Percentiles rank a stretch among this genome's conserved stretches.
Conservation (phyloP, 2,888 invertebrate genomes). For the Chaetogeoica ovagalla region DNA sequence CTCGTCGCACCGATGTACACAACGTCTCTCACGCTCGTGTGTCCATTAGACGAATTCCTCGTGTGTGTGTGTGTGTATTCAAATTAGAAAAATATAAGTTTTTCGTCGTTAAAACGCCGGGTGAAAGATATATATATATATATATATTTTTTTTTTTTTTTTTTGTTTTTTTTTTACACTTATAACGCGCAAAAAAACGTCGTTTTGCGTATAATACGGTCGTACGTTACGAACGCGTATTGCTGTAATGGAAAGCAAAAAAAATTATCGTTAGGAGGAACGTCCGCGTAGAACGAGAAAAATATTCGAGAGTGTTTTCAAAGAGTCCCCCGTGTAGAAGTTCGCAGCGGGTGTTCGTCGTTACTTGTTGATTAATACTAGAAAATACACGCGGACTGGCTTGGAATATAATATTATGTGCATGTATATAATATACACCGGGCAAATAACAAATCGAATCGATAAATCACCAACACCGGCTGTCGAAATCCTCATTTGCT, state of each 20-base stretch:
- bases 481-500: constrained; percentile 46
- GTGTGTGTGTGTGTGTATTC: background rate
- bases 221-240: too few species aligned
- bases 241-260: background rate
- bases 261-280: background rate
- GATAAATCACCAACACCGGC: constrained; percentile 44
- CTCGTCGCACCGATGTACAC: too few species aligned
- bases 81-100: background rate
- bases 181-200: too few species aligned
- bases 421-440: background rate
- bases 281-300: background rate
- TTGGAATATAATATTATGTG: background rate
- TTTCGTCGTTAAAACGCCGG: background rate
- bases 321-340: background rate
- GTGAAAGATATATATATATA: too few species aligned
- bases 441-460: constrained; percentile 31
- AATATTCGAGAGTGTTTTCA: background rate
- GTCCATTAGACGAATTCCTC: background rate
- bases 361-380: constrained; percentile 48
- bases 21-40: too few species aligned
- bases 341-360: constrained; percentile 34
- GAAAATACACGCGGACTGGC: constrained; percentile 18
- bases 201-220: background rate
- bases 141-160: too few species aligned
- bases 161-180: too few species aligned